A percentile compares a stretch with the other conserved stretches of the same genome.
Conservation (phyloP, 2,113 vertebrate genomes). For the Hemiprocne comata region DNA sequence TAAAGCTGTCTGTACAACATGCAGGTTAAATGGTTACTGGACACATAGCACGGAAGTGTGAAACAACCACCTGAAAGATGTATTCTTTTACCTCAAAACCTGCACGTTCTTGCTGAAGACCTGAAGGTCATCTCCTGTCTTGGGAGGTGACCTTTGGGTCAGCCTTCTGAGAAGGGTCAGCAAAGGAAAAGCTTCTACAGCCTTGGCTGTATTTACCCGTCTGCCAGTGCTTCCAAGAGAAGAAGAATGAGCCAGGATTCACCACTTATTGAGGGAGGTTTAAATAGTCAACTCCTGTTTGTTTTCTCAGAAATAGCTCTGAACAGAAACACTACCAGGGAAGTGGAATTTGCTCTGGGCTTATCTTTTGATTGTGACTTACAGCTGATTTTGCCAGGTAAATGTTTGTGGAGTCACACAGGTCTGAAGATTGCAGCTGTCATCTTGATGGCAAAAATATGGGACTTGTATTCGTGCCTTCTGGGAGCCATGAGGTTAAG, state of each 20-base stretch:
- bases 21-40: neutral
- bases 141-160: neutral
- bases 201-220: neutral
- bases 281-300: neutral
- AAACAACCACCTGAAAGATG: neutral
- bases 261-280: neutral
- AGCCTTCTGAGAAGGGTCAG: neutral
- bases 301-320: neutral
- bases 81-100: neutral
- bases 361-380: neutral
- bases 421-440: slow-evolving; percentile 61
- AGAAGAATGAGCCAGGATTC: neutral
- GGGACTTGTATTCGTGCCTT: slow-evolving; percentile 34
- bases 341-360: slow-evolving; percentile 51
- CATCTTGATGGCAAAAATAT: slow-evolving; percentile 69
- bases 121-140: neutral
- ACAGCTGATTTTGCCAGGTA: slow-evolving; percentile 3
- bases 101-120: neutral
- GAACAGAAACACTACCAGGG: neutral
- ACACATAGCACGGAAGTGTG: fast-evolving
- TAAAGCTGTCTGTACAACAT: neutral
- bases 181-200: neutral
- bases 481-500: slow-evolving; percentile 7
- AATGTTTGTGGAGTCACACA: slow-evolving; percentile 53
- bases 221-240: neutral